Evolutionary conservation across 2,113 vertebrate species (phyloP).

Genomic region (Dromas ardeola): DNA sequence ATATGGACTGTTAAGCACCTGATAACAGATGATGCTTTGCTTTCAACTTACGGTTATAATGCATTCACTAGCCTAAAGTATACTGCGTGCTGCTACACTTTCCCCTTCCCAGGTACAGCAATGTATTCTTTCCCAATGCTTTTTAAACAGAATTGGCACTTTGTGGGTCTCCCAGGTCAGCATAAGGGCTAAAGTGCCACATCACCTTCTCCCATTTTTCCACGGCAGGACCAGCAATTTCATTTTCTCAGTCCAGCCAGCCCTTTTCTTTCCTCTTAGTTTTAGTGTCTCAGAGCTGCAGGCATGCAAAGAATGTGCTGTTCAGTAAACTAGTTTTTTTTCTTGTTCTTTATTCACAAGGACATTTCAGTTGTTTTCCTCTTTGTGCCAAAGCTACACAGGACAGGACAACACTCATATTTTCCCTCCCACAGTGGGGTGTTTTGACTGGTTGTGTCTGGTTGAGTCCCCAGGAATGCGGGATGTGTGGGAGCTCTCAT

Average conservation of each 20-base stretch:
- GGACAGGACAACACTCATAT: neutral
- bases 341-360: neutral
- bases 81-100: neutral
- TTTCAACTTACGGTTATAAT: neutral
- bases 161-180: neutral
- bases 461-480: neutral
- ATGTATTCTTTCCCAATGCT: neutral
- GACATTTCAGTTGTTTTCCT: slow-evolving; percentile 30
- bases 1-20: neutral
- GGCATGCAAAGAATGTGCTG: slow-evolving; percentile 13
- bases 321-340: neutral
- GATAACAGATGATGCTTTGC: neutral
- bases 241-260: neutral
- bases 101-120: neutral
- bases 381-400: neutral
- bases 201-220: neutral
- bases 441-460: neutral
- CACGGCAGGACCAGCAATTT: neutral
- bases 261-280: neutral
- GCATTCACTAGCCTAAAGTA: neutral
- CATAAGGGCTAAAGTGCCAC: neutral
- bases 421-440: neutral
- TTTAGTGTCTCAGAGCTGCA: neutral
- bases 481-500: neutral
- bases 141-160: neutral